phyloP scores from a whole-genome alignment of 2,113 vertebrate genomes.

The Calypte anna region DNA sequence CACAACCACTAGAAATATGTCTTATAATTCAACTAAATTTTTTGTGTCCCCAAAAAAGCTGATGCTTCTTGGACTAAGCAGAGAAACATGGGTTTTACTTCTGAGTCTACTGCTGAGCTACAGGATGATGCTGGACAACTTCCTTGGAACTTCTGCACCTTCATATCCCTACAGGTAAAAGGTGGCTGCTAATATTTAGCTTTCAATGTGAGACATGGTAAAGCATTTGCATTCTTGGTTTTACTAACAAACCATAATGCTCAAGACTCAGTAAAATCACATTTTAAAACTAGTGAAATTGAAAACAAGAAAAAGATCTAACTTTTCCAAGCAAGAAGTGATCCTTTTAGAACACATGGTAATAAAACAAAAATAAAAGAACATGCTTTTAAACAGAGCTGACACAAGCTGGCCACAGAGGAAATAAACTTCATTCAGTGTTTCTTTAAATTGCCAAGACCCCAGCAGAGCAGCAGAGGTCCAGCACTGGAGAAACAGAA shows the following conservation, averaged over 20 bases:
- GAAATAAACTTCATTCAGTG: background rate
- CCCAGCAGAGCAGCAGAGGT: background rate
- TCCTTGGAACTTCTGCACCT: background rate
- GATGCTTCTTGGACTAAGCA: background rate
- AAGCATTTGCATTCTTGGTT: background rate
- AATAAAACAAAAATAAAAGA: background rate
- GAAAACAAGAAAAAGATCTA: background rate
- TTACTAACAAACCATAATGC: background rate
- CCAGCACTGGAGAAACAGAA: background rate
- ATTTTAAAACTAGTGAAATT: background rate
- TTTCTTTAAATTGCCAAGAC: slow-evolving; percentile 1
- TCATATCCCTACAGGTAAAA: background rate
- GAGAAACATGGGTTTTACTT: background rate
- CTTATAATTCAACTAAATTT: background rate
- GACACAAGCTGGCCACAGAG: background rate
- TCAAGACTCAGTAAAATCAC: background rate
- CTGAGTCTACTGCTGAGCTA: background rate
- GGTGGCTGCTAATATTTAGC: background rate
- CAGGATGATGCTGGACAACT: background rate
- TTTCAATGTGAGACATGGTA: background rate
- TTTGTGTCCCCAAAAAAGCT: background rate
- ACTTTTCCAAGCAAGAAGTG: background rate
- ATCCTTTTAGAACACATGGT: background rate
- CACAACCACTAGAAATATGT: background rate
- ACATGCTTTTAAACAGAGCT: background rate